Evolutionary conservation across 2,888 invertebrate species (phyloP), one percentile per base, ranked within the genome.

Genomic region (Hemithea aestivaria): DNA sequence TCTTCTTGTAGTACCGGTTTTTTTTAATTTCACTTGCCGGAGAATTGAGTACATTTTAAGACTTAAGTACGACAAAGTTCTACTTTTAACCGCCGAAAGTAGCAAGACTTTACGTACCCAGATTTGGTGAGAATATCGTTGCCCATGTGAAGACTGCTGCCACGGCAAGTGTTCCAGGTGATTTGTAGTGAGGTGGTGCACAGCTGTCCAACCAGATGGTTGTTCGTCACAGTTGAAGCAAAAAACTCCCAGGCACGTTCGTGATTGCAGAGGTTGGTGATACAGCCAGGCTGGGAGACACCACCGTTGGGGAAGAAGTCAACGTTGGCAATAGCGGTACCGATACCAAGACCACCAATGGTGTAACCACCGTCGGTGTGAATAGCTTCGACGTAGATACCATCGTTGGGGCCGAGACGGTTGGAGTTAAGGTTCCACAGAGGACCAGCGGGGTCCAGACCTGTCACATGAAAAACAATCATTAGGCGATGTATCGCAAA

Each of bases 261-360:
- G 45, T 81, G 82, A 44, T 73, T 61, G 51, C 82, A 82, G 1
- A 76, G 10, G 25, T 52, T 66, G 4, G 63, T 60, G 0, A 65
- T 1, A 34, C 82, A 83, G 1, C 73, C 78, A 1, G 81, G 79
- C 33, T 79, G 77, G n/a, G 61, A 63, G 33, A 51, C 70, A 0
- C 91, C 90, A 27, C 87, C 83, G 48, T 91, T 91, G 11, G 89
- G 89, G 81, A 88, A 90, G 65, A 90, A 91, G 62, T 91, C 90
- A 1, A 66, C 89, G 37, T 88, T 69, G 0, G 81, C 90, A 2
- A 90, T 66, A 4, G 80, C 61, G 1, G 69, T 59, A 0, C 89
- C 89, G 21, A 80, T 89, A 56, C 58, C 90, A 54, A 56, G 70
- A 59, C 68, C 68, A 0, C 87, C 72, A 2, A 63, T 77, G 30